Evolutionary conservation across 1,140 invertebrate genomes (phyloP), one percentile per base, ranked within the genome.

Genomic region (Tribolium madens): DNA sequence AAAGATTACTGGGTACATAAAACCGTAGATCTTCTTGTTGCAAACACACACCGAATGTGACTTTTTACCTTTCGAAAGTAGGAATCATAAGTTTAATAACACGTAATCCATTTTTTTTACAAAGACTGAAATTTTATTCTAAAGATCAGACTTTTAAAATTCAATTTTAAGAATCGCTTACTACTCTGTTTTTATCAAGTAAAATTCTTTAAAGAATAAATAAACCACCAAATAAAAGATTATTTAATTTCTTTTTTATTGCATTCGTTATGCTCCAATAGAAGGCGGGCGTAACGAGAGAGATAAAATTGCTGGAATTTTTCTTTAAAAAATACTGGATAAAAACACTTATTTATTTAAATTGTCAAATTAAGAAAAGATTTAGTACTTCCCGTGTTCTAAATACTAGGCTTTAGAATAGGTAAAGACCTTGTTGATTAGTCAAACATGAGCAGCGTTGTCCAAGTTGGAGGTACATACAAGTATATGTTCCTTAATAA

Each of bases 401-500:
- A 2, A 26, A 26, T n/a, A n/a, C 1, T 1, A 5, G 12, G 21
- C 21, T n/a, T 18, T 64, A 13, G 13, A 64, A 33, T 36, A 64
- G 5, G 21, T 64, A 33, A 5, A 12, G 9, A 10, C 3, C 6
- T 33, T 31, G 57, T 33, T 64, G 57, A 64, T 64, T 64, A 64
- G 13, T 4, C 3, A 64, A 12, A n/a, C 31, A 3, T 12, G 26
- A 10, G 3, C 31, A 26, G 2, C 14, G 57, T 18, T 33, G 57
- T 13, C 57, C 21, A 64, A 33, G 10, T 26, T 33, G 21, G 10
- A 12, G 14, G 52, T n/a, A n/a, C n/a, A n/a, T n/a, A n/a, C n/a
- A n/a, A n/a, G n/a, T 31, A 64, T 33, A 64, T 64, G 57, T 26
- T 64, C 9, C 17, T 64, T 64, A 64, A 64, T 64, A 64, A 64